phyloP scores from a whole-genome alignment of 2,797 vertebrate genomes.

The Oceanodroma leucorhoa region DNA sequence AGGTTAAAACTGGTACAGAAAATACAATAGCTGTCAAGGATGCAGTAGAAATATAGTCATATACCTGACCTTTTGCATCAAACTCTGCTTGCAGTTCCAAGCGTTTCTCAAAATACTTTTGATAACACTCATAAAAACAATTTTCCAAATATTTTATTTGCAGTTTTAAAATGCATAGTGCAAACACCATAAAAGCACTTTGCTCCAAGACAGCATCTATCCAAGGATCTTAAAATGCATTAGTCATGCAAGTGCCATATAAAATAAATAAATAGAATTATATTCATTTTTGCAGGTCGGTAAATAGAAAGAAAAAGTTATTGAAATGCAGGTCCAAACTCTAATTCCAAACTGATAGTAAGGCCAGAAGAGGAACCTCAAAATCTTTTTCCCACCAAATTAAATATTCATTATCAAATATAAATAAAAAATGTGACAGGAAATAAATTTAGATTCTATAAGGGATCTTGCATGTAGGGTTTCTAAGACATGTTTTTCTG shows the following conservation, averaged over 20 bases:
- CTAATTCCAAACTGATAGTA: neutral
- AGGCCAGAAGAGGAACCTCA: neutral
- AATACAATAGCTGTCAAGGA: neutral
- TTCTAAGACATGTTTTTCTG: neutral
- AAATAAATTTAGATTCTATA: neutral
- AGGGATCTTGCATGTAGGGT: neutral
- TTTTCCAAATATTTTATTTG: neutral
- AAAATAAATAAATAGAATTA: neutral
- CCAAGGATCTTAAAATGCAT: neutral
- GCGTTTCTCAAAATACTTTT: neutral
- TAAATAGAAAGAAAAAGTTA: neutral
- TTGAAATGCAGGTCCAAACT: neutral
- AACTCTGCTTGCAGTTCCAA: neutral
- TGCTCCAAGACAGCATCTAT: neutral
- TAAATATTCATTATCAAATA: neutral
- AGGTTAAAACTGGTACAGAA: neutral
- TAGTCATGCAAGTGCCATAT: neutral
- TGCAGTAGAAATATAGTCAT: neutral
- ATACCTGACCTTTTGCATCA: neutral
- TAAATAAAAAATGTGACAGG: neutral
- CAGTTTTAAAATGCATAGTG: neutral
- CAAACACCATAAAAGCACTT: neutral
- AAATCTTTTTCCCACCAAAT: neutral
- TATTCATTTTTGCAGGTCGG: neutral
- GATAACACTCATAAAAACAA: neutral